phyloP scores from a whole-genome alignment of 2,888 invertebrate genomes.

The Synergus gifuensis region DNA sequence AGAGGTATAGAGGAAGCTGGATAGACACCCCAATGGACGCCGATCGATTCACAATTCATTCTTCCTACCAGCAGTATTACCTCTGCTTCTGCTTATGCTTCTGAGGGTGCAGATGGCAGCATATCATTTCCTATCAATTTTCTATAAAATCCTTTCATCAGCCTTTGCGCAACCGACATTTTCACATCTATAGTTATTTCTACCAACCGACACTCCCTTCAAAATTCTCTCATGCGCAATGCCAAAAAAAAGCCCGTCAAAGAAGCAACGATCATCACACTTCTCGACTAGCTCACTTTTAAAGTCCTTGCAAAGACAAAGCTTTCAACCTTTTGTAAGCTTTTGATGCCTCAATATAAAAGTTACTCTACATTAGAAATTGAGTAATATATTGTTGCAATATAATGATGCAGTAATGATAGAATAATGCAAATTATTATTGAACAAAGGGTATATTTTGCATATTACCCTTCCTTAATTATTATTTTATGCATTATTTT shows the following conservation, averaged over 20 bases:
- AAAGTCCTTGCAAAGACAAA: slow-evolving; percentile 34
- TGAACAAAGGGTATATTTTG: too few relatives aligned
- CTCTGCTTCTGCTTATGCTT: slow-evolving; percentile 17
- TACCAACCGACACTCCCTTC: slow-evolving; percentile 17
- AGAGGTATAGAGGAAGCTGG: slow-evolving; percentile 51
- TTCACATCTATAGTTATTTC: background rate
- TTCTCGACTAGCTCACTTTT: background rate
- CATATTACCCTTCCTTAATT: too few relatives aligned
- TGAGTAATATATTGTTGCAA: too few relatives aligned
- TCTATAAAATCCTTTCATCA: background rate
- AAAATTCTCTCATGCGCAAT: slow-evolving; percentile 27
- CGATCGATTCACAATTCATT: slow-evolving; percentile 69
- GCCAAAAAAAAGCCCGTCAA: slow-evolving; percentile 1
- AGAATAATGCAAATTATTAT: too few relatives aligned
- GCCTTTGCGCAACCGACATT: background rate
- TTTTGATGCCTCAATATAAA: background rate
- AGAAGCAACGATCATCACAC: slow-evolving; percentile 20
- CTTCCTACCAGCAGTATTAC: slow-evolving; percentile 51
- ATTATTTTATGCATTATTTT: too few relatives aligned
- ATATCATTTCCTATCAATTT: slow-evolving; percentile 14
- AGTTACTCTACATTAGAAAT: background rate
- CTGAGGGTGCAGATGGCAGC: slow-evolving; percentile 41
- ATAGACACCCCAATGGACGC: slow-evolving; percentile 60
- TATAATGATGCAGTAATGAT: too few relatives aligned
- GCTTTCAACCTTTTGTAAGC: background rate